phyloP scores from a whole-genome alignment of 2,797 vertebrate genomes.

The Hybognathus amarus region DNA sequence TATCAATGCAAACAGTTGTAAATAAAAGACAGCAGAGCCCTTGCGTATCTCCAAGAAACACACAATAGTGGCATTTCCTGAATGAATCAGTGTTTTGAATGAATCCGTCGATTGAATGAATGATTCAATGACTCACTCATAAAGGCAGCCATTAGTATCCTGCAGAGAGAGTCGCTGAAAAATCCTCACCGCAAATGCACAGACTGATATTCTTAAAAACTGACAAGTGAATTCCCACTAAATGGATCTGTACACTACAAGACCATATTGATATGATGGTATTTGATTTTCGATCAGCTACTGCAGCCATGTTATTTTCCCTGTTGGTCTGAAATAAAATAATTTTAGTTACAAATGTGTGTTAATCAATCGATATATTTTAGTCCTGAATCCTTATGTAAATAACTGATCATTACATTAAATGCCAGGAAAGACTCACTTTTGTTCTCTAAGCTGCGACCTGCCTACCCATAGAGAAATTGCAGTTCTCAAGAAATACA shows the following conservation, averaged over 20 bases:
- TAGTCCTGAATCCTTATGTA: background rate
- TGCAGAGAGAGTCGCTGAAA: background rate
- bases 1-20: background rate
- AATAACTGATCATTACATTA: background rate
- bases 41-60: background rate
- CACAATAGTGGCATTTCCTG: background rate
- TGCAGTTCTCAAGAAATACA: conserved; percentile 5
- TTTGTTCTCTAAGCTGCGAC: background rate
- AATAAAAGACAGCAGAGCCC: background rate
- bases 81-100: background rate
- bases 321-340: background rate
- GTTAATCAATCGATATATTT: background rate
- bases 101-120: background rate
- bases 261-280: background rate
- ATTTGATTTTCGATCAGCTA: background rate
- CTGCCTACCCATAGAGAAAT: background rate
- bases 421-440: background rate
- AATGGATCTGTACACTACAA: no score
- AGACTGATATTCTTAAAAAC: background rate
- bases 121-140: background rate
- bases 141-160: background rate
- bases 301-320: background rate
- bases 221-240: background rate
- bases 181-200: background rate
- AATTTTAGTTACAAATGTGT: background rate